Conservation (phyloP, 2,888 invertebrate genomes). For the Lutraria lutraria region DNA sequence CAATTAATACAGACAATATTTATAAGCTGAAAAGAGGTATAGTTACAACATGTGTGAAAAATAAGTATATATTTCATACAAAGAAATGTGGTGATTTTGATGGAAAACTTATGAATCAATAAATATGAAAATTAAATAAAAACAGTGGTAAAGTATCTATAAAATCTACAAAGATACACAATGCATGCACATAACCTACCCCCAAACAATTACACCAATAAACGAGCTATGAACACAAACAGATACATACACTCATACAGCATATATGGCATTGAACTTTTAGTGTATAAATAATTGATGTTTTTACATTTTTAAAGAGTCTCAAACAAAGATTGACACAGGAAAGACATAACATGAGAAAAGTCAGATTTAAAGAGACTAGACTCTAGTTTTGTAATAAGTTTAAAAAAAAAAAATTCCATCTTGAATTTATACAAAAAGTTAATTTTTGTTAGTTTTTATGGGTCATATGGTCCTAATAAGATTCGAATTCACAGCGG, state of each 20-base stretch:
- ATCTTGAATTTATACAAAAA: too few relatives aligned
- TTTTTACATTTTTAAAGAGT: too few relatives aligned
- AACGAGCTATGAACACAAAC: not conserved
- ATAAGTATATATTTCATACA: not conserved
- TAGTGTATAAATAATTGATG: too few relatives aligned
- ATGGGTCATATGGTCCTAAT: too few relatives aligned
- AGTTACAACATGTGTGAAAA: not conserved
- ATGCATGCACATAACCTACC: slow-evolving; percentile 5
- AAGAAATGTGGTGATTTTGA: not conserved
- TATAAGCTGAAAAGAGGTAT: not conserved
- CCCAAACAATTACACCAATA: not conserved
- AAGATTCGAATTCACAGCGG: too few relatives aligned
- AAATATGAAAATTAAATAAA: not conserved
- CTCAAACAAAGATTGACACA: too few relatives aligned
- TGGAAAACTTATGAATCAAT: not conserved
- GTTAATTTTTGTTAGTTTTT: too few relatives aligned
- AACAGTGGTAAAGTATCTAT: not conserved
- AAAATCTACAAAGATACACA: not conserved
- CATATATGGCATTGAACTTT: not conserved
- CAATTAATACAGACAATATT: too few relatives aligned
- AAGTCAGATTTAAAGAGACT: too few relatives aligned
- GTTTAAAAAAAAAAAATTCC: too few relatives aligned
- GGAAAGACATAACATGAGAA: too few relatives aligned
- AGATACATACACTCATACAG: not conserved
- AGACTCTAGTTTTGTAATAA: too few relatives aligned